Conservation (phyloP, 2,888 invertebrate species). For the Sepioteuthis lessoniana region DNA sequence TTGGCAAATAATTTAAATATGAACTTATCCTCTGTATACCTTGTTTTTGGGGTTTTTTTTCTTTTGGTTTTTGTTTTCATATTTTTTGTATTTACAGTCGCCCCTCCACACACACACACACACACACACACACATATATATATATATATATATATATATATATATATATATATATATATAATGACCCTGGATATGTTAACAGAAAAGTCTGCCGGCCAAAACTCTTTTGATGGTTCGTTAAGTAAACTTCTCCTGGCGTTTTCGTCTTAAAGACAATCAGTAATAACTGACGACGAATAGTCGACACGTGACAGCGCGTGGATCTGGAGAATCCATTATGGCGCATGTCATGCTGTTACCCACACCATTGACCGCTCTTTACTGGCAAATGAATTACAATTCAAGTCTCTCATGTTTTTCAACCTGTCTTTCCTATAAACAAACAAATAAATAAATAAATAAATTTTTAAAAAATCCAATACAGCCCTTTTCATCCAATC, state of each 20-base stretch:
- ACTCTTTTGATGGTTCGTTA: background rate
- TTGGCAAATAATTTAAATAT: no score
- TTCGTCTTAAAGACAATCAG: background rate
- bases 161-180: background rate
- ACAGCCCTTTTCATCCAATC: background rate
- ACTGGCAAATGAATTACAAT: background rate
- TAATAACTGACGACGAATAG: no score
- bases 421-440: background rate
- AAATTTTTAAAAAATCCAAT: no score
- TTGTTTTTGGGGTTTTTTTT: no score
- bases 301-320: background rate
- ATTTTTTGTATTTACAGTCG: no score
- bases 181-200: background rate
- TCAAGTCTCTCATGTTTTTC: background rate
- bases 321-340: background rate
- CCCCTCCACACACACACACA: no score
- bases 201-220: background rate
- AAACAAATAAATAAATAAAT: background rate
- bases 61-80: no score
- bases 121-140: no score
- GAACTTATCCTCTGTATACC: no score
- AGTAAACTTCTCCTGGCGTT: background rate
- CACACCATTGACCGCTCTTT: background rate
- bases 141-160: background rate
- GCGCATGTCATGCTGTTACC: background rate